Percentiles rank a stretch among this genome's conserved stretches.
These are phyloP conservation scores for Drosophila anomalata DNA, from an alignment of 2,888 invertebrate species.

Conservation along the genomic window DNA sequence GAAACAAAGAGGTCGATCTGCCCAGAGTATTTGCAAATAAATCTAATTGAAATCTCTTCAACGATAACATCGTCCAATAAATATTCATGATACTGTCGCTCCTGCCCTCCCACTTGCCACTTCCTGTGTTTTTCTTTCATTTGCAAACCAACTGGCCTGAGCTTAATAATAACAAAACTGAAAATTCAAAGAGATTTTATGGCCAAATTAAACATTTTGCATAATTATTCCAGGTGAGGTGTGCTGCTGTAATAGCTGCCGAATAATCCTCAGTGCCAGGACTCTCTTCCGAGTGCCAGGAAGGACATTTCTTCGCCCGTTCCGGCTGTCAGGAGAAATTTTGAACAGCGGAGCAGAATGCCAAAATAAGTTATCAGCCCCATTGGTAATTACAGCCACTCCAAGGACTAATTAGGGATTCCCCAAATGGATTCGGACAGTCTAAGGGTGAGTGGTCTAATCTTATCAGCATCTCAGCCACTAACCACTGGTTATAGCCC, in stretches of 20 bases:
- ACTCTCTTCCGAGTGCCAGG: constrained; percentile 33
- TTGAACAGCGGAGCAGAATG: constrained; percentile 69
- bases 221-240: constrained; percentile 52
- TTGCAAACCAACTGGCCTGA: constrained; percentile 21
- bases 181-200: constrained; percentile 27
- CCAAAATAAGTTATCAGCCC: constrained; percentile 65
- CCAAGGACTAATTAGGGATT: constrained; percentile 45
- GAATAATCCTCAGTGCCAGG: constrained; percentile 27
- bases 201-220: constrained; percentile 50
- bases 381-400: constrained; percentile 46
- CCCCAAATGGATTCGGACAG: constrained; percentile 26
- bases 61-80: constrained; percentile 36
- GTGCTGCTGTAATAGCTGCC: constrained; percentile 20
- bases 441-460: constrained; percentile 29
- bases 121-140: constrained; percentile 43
- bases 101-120: neutral
- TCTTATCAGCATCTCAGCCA: constrained; percentile 50
- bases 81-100: constrained; percentile 31
- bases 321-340: constrained; percentile 61
- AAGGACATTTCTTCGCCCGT: constrained; percentile 23
- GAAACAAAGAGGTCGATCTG: neutral
- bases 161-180: constrained; percentile 32
- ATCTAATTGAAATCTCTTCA: constrained; percentile 46
- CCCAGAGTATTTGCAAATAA: constrained; percentile 21
- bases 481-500: constrained; percentile 15